Evolutionary conservation across 2,113 vertebrate genomes (phyloP).

Genomic region (Chinchilla lanigera): DNA sequence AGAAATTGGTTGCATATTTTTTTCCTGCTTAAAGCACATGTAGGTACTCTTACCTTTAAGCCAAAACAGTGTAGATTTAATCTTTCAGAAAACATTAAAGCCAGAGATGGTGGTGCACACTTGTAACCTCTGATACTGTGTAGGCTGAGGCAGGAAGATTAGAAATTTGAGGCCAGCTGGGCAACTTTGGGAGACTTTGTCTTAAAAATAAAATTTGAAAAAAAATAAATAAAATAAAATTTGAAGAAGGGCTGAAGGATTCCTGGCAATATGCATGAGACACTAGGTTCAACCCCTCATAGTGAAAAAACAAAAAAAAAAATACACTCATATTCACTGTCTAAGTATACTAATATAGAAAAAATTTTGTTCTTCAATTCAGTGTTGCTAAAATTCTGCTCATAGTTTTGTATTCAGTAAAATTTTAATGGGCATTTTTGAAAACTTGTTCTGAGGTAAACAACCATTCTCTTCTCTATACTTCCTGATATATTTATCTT

Average conservation of each 20-base stretch:
- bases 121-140: background rate
- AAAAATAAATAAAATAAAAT: background rate
- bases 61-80: background rate
- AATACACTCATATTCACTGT: background rate
- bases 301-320: background rate
- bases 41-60: constrained; percentile 15
- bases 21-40: background rate
- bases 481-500: background rate
- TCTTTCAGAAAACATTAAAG: constrained; percentile 14
- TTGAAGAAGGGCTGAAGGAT: background rate
- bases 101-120: background rate
- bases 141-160: background rate
- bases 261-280: background rate
- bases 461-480: background rate
- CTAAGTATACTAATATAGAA: background rate
- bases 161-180: background rate
- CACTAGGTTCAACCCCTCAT: background rate
- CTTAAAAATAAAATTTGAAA: background rate
- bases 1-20: background rate
- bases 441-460: background rate
- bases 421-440: background rate
- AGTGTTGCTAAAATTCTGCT: background rate
- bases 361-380: background rate
- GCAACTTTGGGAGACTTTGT: background rate
- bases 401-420: background rate